A percentile compares a stretch with the other conserved stretches of the same genome.
Evolutionary conservation across 2,888 invertebrate species (phyloP).

Genomic region (Rugalucina vietnamica): DNA sequence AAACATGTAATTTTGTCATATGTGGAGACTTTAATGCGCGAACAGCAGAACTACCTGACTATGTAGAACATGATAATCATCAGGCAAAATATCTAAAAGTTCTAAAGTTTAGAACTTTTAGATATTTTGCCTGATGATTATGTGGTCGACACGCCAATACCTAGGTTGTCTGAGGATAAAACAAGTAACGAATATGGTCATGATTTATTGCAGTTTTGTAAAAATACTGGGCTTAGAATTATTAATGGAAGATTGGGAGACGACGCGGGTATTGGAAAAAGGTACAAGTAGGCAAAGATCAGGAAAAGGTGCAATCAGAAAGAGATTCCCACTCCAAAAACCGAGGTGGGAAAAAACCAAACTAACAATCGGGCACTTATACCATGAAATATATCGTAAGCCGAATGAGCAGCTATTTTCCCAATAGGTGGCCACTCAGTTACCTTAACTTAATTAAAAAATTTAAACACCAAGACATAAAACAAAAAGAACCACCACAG

Average conservation of each 20-base stretch:
- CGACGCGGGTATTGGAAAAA: slow-evolving; percentile 19
- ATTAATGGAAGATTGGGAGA: slow-evolving; percentile 16
- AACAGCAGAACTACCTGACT: neutral
- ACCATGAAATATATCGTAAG: too few species aligned
- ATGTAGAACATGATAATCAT: slow-evolving; percentile 12
- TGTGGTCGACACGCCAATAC: neutral
- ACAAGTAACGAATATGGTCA: slow-evolving; percentile 23
- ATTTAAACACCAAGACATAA: too few species aligned
- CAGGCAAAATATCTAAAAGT: too few species aligned
- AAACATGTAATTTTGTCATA: neutral
- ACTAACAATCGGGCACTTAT: too few species aligned
- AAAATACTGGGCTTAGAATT: slow-evolving; percentile 23
- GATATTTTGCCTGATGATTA: slow-evolving; percentile 1
- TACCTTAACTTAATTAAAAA: too few species aligned
- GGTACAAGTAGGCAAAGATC: too few species aligned
- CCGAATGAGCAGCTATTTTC: too few species aligned
- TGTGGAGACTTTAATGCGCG: slow-evolving; percentile 11
- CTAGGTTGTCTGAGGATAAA: slow-evolving; percentile 8
- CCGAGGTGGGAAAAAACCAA: too few species aligned
- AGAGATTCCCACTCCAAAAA: too few species aligned
- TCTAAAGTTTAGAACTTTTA: neutral
- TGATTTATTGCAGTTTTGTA: neutral
- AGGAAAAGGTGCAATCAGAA: too few species aligned
- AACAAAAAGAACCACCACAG: too few species aligned
- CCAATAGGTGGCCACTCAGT: too few species aligned